These are phyloP conservation scores for Epinephelus lanceolatus DNA, from an alignment of 2,113 vertebrate species.

Conservation along the genomic window DNA sequence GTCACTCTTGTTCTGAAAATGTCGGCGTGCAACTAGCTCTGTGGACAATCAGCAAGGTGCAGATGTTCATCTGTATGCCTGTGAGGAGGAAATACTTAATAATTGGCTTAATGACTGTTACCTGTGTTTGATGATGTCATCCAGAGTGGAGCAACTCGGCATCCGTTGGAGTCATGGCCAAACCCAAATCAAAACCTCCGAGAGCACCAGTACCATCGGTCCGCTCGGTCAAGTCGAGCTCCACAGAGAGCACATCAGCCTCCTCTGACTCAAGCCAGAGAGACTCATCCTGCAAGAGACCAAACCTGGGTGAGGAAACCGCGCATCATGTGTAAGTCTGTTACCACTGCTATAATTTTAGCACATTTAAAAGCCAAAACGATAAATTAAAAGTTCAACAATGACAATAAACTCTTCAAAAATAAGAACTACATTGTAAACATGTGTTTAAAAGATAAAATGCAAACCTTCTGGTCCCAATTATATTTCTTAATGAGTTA, in stretches of 20 bases:
- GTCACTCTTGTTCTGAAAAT: too few species aligned
- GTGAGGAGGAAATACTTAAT: too few species aligned
- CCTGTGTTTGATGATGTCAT: constrained; percentile 4
- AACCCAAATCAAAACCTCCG: constrained; percentile 68
- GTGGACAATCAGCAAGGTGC: too few species aligned
- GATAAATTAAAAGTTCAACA: not conserved
- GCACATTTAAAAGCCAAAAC: not conserved
- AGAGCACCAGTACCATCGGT: constrained; percentile 76
- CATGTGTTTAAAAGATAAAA: not conserved
- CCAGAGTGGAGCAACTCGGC: constrained; percentile 86
- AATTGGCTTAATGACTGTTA: not conserved
- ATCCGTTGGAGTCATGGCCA: constrained; percentile 61
- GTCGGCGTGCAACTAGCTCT: too few species aligned
- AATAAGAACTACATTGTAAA: not conserved
- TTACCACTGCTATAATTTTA: not conserved
- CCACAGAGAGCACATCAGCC: constrained; percentile 85
- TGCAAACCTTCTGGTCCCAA: not conserved
- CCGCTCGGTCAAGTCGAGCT: constrained; percentile 81
- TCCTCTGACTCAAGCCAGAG: constrained; percentile 79
- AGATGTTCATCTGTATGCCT: too few species aligned
- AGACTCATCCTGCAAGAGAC: constrained; percentile 70
- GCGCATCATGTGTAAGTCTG: not conserved
- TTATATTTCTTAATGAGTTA: constrained; percentile 8
- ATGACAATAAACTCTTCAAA: not conserved
- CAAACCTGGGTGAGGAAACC: constrained; percentile 75